phyloP scores from a whole-genome alignment of 2,113 vertebrate genomes.

The Sapayoa aenigma region DNA sequence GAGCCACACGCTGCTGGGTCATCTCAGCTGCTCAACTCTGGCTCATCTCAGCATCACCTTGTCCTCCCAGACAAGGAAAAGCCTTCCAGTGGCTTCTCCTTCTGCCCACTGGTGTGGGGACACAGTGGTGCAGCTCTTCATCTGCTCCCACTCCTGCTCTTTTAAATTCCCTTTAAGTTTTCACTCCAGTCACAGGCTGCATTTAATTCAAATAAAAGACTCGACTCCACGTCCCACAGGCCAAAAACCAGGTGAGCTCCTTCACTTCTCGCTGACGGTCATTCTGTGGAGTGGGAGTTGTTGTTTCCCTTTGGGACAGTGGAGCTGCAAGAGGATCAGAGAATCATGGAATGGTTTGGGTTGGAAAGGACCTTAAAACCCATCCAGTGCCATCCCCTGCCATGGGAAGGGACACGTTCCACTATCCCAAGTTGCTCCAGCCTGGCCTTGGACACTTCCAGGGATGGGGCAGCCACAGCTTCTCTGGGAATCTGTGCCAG shows the following conservation, averaged over 20 bases:
- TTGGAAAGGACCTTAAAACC: neutral
- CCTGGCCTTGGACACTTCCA: neutral
- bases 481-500: neutral
- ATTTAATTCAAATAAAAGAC: neutral
- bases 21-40: rapidly evolving
- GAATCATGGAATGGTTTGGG: neutral
- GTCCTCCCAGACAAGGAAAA: neutral
- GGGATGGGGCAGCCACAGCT: neutral
- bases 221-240: rapidly evolving
- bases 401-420: neutral
- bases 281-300: rapidly evolving
- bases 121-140: rapidly evolving
- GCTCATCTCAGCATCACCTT: rapidly evolving
- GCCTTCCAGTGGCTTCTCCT: rapidly evolving
- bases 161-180: neutral
- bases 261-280: rapidly evolving
- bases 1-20: rapidly evolving
- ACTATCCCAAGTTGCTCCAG: neutral
- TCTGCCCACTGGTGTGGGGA: rapidly evolving
- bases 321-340: neutral
- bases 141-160: rapidly evolving
- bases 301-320: neutral
- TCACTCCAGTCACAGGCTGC: rapidly evolving
- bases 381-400: neutral
- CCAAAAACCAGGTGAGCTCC: rapidly evolving